Conservation (phyloP, 2,113 vertebrate species). For the Rhinogobius similis region DNA sequence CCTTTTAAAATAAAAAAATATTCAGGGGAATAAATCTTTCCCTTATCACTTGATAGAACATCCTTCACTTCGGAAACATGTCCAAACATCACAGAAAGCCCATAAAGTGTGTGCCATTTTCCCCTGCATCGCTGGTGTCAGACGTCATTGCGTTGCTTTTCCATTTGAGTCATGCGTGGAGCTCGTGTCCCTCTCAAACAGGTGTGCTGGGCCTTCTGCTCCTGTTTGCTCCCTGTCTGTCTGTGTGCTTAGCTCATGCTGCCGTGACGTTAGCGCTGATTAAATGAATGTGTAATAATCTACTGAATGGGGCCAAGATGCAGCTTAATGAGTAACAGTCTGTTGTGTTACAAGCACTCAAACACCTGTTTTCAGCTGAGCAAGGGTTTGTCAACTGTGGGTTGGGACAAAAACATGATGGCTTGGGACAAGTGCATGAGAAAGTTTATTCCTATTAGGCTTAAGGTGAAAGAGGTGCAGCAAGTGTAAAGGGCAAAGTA, state of each 20-base stretch:
- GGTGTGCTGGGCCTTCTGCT: constrained; percentile 14
- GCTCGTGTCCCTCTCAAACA: background rate
- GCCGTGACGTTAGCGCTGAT: constrained; percentile 8
- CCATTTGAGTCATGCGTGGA: background rate
- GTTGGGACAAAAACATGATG: constrained; percentile 17
- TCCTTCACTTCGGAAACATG: background rate
- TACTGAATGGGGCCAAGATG: background rate
- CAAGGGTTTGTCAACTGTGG: constrained; percentile 6
- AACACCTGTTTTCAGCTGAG: constrained; percentile 38
- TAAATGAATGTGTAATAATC: constrained; percentile 22
- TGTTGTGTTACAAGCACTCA: constrained; percentile 1
- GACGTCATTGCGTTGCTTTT: background rate
- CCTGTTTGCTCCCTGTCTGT: constrained; percentile 12
- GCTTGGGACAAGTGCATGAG: background rate
- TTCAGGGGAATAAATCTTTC: background rate
- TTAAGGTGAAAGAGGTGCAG: background rate
- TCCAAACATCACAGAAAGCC: background rate
- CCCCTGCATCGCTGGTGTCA: background rate
- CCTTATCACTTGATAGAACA: background rate
- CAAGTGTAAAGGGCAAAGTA: background rate
- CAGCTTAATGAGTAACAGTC: constrained; percentile 7
- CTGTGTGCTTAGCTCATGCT: constrained; percentile 4
- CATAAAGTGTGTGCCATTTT: background rate
- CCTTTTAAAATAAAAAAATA: no score
- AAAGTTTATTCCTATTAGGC: background rate